Evolutionary conservation across 2,113 vertebrate genomes (phyloP).

Genomic region (Phalacrocorax pelagicus): DNA sequence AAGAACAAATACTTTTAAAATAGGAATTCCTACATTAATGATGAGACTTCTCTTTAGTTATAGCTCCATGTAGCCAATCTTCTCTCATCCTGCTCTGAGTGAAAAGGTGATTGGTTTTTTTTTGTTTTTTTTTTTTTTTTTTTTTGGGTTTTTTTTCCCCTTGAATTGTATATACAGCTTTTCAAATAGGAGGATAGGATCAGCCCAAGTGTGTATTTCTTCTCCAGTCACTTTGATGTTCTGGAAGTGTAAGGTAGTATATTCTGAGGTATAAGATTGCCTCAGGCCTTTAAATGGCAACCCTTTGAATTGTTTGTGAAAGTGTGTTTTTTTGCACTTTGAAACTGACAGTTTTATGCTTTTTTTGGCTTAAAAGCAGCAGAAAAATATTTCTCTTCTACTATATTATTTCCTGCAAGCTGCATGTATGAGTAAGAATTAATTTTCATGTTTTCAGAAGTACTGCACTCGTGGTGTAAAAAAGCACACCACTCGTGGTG

Average conservation of each 20-base stretch:
- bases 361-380: not conserved
- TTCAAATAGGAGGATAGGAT: not conserved
- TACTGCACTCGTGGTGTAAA: too few species aligned
- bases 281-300: not conserved
- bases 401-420: not conserved
- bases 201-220: not conserved
- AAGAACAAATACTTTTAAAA: not conserved
- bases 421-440: not conserved
- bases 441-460: not conserved
- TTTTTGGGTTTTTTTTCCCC: not conserved
- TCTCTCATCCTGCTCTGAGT: not conserved
- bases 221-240: not conserved
- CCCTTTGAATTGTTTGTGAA: not conserved
- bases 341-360: not conserved
- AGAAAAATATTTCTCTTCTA: not conserved
- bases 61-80: not conserved
- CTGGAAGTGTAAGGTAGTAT: not conserved
- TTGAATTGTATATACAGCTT: not conserved
- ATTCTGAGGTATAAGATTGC: not conserved
- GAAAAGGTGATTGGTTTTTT: not conserved
- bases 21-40: not conserved
- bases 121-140: too few species aligned
- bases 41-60: not conserved
- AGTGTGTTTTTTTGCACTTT: not conserved
- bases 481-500: too few species aligned